These are phyloP conservation scores for Ophioninae sp. DNA, from an alignment of 2,888 invertebrate genomes.

Conservation along the genomic window DNA sequence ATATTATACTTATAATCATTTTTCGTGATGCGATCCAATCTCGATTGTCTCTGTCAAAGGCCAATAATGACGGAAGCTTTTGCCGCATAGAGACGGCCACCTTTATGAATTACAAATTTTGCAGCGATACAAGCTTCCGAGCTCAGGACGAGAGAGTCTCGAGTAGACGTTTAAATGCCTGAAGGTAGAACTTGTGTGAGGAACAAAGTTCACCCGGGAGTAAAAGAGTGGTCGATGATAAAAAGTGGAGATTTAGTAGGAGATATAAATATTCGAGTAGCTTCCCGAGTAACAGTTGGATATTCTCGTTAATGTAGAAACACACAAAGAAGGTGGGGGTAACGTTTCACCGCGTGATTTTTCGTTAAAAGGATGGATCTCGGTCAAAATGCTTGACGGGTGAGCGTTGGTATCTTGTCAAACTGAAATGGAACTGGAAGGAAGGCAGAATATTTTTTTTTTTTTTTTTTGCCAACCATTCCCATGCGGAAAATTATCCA, in stretches of 20 bases:
- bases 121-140: constrained; percentile 27
- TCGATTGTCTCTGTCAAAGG: constrained; percentile 35
- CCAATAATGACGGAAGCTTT: constrained; percentile 38
- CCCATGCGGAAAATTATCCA: background rate
- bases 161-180: constrained; percentile 39
- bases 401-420: constrained; percentile 20
- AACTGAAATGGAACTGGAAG: constrained; percentile 41
- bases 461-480: background rate
- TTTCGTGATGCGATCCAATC: constrained; percentile 15
- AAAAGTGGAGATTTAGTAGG: background rate
- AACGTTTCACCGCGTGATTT: constrained; percentile 47
- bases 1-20: constrained; percentile 30
- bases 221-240: too few species aligned
- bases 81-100: constrained; percentile 11
- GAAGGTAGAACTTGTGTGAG: constrained; percentile 8
- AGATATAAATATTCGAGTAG: constrained; percentile 61
- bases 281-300: constrained; percentile 46
- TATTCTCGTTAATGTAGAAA: constrained; percentile 24
- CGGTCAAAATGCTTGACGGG: constrained; percentile 59
- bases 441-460: constrained; percentile 3
- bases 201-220: background rate
- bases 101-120: constrained; percentile 60
- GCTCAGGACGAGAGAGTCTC: constrained; percentile 30
- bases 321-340: background rate
- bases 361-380: constrained; percentile 62